These are phyloP conservation scores for Drosophila mauritiana DNA, from an alignment of 1,140 invertebrate species.

Conservation along the genomic window DNA sequence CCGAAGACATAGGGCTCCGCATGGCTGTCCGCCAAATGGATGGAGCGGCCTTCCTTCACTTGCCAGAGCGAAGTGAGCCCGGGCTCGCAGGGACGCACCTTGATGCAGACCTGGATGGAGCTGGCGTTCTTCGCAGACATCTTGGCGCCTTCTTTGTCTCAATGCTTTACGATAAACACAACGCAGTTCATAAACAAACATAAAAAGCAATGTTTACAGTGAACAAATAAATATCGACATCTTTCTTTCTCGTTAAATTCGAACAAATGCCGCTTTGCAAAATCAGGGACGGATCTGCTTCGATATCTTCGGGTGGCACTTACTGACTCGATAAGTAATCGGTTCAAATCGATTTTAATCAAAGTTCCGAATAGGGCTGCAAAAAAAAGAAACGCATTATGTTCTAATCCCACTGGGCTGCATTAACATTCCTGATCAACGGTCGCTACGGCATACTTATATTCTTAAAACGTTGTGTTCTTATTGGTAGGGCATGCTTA, in stretches of 20 bases:
- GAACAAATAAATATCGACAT: conserved; percentile 8
- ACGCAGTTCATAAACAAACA: neutral
- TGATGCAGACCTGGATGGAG: conserved; percentile 88
- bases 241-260: conserved; percentile 52
- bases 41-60: conserved; percentile 86
- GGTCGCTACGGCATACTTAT: too few relatives aligned
- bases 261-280: conserved; percentile 56
- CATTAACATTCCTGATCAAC: too few relatives aligned
- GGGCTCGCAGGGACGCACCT: conserved; percentile 89
- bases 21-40: conserved; percentile 87
- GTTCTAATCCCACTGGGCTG: too few relatives aligned
- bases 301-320: neutral
- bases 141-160: neutral
- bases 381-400: too few relatives aligned
- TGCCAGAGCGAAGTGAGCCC: conserved; percentile 87
- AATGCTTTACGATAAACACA: conserved; percentile 4
- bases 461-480: too few relatives aligned
- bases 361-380: neutral
- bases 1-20: conserved; percentile 85
- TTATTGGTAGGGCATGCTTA: too few relatives aligned
- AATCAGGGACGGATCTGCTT: neutral
- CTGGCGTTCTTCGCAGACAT: conserved; percentile 66
- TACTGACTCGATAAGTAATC: neutral
- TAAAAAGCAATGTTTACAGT: neutral
- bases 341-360: neutral